Conservation (phyloP, 1,140 invertebrate species). For the Subanguina moxae region DNA sequence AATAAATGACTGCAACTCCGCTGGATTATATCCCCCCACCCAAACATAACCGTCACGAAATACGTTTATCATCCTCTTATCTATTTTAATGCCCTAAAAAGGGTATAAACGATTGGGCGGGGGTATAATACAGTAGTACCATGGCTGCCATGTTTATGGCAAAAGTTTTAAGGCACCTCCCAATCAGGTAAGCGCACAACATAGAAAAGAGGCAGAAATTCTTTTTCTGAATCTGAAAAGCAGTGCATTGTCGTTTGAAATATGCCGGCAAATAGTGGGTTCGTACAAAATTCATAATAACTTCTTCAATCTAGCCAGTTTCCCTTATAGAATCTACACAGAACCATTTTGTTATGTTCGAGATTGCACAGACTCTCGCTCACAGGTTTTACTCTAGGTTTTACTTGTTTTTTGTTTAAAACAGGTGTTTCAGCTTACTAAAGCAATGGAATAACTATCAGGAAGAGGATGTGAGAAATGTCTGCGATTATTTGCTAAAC, state of each 20-base stretch:
- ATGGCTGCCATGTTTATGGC: background rate
- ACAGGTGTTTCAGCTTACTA: background rate
- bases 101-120: no score
- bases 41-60: no score
- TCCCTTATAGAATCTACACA: conserved; percentile 22
- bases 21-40: no score
- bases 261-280: conserved; percentile 12
- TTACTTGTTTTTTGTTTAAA: no score
- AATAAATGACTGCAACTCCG: no score
- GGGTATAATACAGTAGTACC: no score
- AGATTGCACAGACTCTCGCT: conserved; percentile 18
- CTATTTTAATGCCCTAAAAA: no score
- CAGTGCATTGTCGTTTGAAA: conserved; percentile 19
- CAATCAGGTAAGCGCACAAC: conserved; percentile 19
- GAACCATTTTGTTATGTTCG: conserved; percentile 32
- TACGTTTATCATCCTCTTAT: no score
- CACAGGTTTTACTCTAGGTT: conserved; percentile 7
- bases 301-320: no score
- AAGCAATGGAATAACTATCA: conserved; percentile 18
- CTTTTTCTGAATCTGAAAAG: conserved; percentile 21
- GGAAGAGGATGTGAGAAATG: conserved; percentile 19
- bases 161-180: conserved; percentile 15
- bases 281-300: no score
- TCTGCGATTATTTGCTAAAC: conserved; percentile 23
- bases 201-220: conserved; percentile 24